These are phyloP conservation scores for Drosophila kohkoa DNA, from an alignment of 1,140 invertebrate species.

Conservation along the genomic window DNA sequence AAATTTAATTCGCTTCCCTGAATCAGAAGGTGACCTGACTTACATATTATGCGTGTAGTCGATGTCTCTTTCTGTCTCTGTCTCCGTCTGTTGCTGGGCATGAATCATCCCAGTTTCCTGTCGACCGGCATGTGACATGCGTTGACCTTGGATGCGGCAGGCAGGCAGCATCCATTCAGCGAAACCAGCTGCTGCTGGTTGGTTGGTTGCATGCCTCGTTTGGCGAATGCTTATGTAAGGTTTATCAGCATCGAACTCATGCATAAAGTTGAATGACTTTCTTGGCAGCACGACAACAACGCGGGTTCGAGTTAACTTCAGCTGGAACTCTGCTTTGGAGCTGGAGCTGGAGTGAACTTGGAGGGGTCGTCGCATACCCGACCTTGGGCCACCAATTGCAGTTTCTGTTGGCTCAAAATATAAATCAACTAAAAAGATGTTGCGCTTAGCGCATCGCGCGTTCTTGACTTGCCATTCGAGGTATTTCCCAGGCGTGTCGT, in stretches of 20 bases:
- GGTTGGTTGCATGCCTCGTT: conserved; percentile 40
- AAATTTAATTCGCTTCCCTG: conserved; percentile 37
- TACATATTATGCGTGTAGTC: conserved; percentile 19
- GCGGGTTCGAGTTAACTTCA: background rate
- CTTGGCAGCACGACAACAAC: background rate
- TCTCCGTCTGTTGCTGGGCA: conserved; percentile 1
- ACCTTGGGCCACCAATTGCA: conserved; percentile 36
- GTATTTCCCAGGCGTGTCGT: conserved; percentile 40
- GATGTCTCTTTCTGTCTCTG: background rate
- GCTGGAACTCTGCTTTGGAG: background rate
- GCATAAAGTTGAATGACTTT: conserved; percentile 68
- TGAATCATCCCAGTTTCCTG: conserved; percentile 47
- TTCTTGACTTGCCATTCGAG: conserved; percentile 9
- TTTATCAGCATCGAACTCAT: conserved; percentile 13
- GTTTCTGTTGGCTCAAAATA: conserved; percentile 21
- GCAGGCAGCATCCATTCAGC: background rate
- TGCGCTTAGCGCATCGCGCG: conserved; percentile 25
- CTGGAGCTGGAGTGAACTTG: conserved; percentile 40
- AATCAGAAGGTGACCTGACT: conserved; percentile 35
- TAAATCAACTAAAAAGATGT: conserved; percentile 61
- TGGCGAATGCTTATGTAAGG: conserved; percentile 64
- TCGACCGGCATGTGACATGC: conserved; percentile 53
- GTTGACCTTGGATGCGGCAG: conserved; percentile 58
- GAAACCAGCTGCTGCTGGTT: conserved; percentile 42
- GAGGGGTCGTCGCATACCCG: conserved; percentile 35